These are phyloP conservation scores for Pseudomyrmex cubaensis DNA, from an alignment of 1,140 invertebrate genomes.

Conservation along the genomic window DNA sequence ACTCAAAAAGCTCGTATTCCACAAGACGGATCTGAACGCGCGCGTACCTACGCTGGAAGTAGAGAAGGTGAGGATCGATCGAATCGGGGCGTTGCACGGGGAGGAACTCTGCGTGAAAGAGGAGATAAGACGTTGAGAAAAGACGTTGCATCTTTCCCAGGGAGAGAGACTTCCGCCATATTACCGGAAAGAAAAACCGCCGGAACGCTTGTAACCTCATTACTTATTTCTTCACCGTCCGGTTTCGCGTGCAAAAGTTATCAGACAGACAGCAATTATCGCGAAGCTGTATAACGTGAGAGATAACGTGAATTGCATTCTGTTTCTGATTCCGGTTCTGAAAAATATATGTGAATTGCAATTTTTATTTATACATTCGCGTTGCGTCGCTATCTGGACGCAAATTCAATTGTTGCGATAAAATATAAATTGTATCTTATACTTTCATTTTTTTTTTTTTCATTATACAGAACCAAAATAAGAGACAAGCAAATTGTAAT, in stretches of 20 bases:
- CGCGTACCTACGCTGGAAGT: too few species aligned
- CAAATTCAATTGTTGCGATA: too few species aligned
- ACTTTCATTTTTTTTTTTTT: too few species aligned
- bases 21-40: constrained; percentile 62
- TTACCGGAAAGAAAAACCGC: background rate
- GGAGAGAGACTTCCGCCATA: constrained; percentile 47
- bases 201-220: background rate
- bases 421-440: too few species aligned
- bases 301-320: background rate
- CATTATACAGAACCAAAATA: too few species aligned
- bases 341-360: too few species aligned
- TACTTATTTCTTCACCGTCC: background rate
- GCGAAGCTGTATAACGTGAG: background rate
- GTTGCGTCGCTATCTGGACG: too few species aligned
- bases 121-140: constrained; percentile 51
- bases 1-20: constrained; percentile 22
- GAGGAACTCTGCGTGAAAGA: constrained; percentile 47
- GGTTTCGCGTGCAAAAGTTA: background rate
- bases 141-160: constrained; percentile 63
- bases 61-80: constrained; percentile 77
- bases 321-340: too few species aligned
- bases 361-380: too few species aligned
- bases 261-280: too few species aligned
- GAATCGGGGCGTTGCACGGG: constrained; percentile 78
- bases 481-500: too few species aligned